Evolutionary conservation across 2,113 vertebrate genomes (phyloP), one percentile per base, ranked within the genome.

Genomic region (Pelodiscus sinensis): DNA sequence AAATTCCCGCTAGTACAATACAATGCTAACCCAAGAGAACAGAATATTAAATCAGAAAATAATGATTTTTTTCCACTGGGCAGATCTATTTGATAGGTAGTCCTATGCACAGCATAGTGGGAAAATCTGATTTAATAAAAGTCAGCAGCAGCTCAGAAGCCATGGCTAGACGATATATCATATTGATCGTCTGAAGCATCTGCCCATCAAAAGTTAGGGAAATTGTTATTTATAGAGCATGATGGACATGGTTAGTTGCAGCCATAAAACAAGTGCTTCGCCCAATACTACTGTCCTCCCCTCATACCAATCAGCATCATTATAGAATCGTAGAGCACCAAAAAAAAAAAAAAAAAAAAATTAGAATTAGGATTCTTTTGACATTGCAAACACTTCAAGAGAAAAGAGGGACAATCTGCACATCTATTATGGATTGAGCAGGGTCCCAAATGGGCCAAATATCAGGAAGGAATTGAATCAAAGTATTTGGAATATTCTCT

Each of bases 51-150:
- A 75, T 75, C 71, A 75, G 9, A 44, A 35, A 21, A 44, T 22
- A 38, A n/a, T 44, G 35, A 44, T 38, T 75, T 75, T 68, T 38
- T 11, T 22, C 71, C 71, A 38, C 21, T 35, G 6, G 22, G 35
- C 71, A 73, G 31, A 38, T 44, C 35, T 75, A 24, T 75, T 75
- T 75, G 21, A 16, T 44, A 75, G 71, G 21, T 75, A 44, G 10
- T 22, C 71, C 21, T 75, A 24, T 75, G 38, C 24, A 75, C 18
- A 75, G 71, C 9, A 44, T 6, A 38, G 18, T 44, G 19, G 11
- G 22, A 35, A 9, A 75, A 75, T 44, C 71, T 14, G 50, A 90
- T 25, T 88, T 62, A 71, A 82, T 81, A 89, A 19, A 90, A 90
- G 73, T 54, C 79, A 87, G 81, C 83, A 82, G 29, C 68, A 78